These are phyloP conservation scores for Azemiops feae DNA, from an alignment of 2,113 vertebrate genomes.

Conservation along the genomic window DNA sequence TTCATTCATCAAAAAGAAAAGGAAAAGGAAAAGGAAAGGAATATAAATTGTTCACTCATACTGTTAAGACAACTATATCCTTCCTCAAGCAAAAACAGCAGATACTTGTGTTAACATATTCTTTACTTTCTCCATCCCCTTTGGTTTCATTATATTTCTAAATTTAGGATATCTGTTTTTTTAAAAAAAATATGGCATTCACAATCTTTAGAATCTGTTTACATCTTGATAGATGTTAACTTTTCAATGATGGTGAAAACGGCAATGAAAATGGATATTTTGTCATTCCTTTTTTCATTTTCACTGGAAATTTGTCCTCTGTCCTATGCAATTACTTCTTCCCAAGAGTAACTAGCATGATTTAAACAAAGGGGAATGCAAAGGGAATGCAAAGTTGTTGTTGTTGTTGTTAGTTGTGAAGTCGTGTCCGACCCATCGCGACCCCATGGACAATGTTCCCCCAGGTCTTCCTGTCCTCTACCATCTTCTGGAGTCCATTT, in stretches of 20 bases:
- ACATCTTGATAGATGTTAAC: neutral
- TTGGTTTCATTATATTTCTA: neutral
- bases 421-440: too few species aligned
- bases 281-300: neutral
- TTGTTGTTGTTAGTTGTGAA: too few species aligned
- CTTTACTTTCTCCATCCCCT: neutral
- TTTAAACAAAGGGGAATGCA: neutral
- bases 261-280: neutral
- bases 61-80: neutral
- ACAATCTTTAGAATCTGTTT: neutral
- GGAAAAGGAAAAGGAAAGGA: neutral
- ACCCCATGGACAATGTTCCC: too few species aligned
- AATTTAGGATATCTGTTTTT: neutral
- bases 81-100: neutral
- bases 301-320: neutral
- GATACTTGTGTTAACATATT: neutral
- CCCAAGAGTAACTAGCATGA: neutral
- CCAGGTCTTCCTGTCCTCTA: too few species aligned
- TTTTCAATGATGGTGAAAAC: neutral
- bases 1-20: conserved; percentile 48
- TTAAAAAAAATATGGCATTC: neutral
- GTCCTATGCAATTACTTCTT: neutral
- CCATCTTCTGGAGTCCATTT: too few species aligned
- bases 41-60: conserved; percentile 52
- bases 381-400: neutral